Evolutionary conservation across 2,888 invertebrate species (phyloP), one percentile per base, ranked within the genome.

Genomic region (Xestia xanthographa): DNA sequence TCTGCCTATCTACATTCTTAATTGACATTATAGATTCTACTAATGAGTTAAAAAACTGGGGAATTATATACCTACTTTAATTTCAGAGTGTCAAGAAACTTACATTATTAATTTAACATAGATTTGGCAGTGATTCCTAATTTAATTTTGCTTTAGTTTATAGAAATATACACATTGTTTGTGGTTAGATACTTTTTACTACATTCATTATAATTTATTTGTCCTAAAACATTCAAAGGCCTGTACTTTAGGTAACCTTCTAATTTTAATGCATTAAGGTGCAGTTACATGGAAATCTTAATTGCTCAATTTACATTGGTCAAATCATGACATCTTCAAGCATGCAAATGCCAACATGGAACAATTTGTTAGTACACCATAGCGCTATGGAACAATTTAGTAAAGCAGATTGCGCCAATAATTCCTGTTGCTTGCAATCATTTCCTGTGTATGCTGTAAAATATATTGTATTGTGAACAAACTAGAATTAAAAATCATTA

Each of bases 161-260:
- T 29, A 26, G 20, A 38, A 17, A 12, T 5, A 8, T 11, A 60
- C 17, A 29, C 20, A 22, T 26, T 45, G 72, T 63, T n/a, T 43
- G 22, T 56, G 17, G 73, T 74, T 73, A 26, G 26, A 45, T 56
- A 65, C 38, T 72, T 60, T 69, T 62, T 75, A 56, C 17, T 22
- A 56, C 5, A 65, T 56, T 65, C 56, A 66, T 56, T 41, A 43
- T 53, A n/a, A 50, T 17, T 34, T 34, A 9, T 45, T 45, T 63
- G 38, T 69, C 29, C 17, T n/a, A 38, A 50, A 41, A 56, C n/a
- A 29, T 58, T 56, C 26, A 66, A 65, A 58, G 65, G 48, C 65
- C 72, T 77, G 26, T 58, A 72, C 77, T 77, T 22, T 77, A 77
- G 34, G 41, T 48, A 77, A 65, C 53, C 63, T 48, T 77, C 60